These are phyloP conservation scores for Ramazzottius varieornatus DNA, from an alignment of 2,888 invertebrate genomes.

Conservation along the genomic window DNA sequence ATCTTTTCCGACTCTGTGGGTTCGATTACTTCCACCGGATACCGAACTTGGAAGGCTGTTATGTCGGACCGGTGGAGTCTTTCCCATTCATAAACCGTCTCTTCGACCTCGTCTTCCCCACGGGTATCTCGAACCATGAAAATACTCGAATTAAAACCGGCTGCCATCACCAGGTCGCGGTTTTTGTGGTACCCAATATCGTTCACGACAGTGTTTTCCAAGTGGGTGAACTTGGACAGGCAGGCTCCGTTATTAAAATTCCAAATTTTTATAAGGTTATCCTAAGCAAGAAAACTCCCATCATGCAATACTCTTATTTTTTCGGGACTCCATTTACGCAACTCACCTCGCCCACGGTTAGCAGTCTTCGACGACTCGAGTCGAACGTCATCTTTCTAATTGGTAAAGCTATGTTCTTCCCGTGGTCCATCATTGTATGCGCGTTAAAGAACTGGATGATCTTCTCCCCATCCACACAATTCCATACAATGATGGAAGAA, in stretches of 20 bases:
- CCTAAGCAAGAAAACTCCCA: too few relatives aligned
- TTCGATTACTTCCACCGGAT: too few relatives aligned
- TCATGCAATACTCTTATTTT: too few relatives aligned
- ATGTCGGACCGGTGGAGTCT: not conserved
- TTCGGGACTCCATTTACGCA: not conserved
- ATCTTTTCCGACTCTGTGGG: not conserved
- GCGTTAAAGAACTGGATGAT: conserved; percentile 40
- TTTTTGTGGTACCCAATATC: conserved; percentile 15
- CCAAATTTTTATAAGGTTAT: conserved; percentile 55
- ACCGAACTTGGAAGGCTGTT: conserved; percentile 11
- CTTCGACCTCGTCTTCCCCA: not conserved
- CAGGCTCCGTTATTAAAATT: conserved; percentile 54
- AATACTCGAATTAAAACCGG: not conserved
- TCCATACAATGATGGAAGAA: conserved; percentile 55
- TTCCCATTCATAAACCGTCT: not conserved
- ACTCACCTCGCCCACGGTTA: conserved; percentile 50
- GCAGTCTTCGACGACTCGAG: conserved; percentile 39
- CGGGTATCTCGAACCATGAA: not conserved
- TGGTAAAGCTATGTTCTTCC: conserved; percentile 38
- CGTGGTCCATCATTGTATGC: conserved; percentile 38
- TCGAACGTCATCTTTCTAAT: conserved; percentile 52
- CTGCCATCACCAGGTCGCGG: not conserved
- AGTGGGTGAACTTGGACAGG: conserved; percentile 37
- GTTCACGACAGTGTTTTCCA: conserved; percentile 28
- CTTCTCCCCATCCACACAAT: conserved; percentile 39